Evolutionary conservation across 2,113 vertebrate species (phyloP), one percentile per base, ranked within the genome.

Genomic region (Microcebus ravelobensis): DNA sequence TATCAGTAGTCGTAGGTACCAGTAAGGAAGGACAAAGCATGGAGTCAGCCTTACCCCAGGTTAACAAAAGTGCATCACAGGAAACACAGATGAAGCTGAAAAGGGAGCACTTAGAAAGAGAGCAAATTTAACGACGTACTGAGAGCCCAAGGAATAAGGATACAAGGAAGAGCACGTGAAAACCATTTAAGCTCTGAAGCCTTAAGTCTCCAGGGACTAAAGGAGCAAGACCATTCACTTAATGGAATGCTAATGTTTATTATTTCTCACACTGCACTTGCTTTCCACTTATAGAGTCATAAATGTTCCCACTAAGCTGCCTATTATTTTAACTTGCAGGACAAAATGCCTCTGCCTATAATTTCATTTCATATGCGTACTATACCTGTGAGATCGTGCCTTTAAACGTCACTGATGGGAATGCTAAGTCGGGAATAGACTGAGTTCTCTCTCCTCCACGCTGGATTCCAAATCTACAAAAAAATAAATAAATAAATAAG

Each of bases 251-350:
- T 88, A 59, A 50, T 50, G 9, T 57, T 97, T 84, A 88, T 39
- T 65, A 21, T 50, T 93, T 15, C 17, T 93, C 11, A 65, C 39
- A 25, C 12, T 70, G 2, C 36, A 61, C 48, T 71, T 93, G 50
- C 20, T 92, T 80, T 87, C 55, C 52, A 87, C n/a, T 90, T 65
- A 68, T 20, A 21, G 59, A 85, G n/a, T 77, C 67, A 63, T 36
- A 70, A 39, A 50, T 83, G 17, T 42, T 86, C 36, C 36, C 36
- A 80, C 36, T 48, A 68, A 90, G 29, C 20, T 94, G 55, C 5
- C 29, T 52, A 27, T 90, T 77, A 91, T 84, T 93, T 95, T 84
- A 79, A 73, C 39, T 89, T 5, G 13, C 36, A 93, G 61, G 63
- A 71, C n/a, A 93, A 77, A 91, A 77, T 90, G 52, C 3, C 7